These are phyloP conservation scores for Branchipolynoe longqiensis DNA, from an alignment of 2,888 invertebrate genomes.

Conservation along the genomic window DNA sequence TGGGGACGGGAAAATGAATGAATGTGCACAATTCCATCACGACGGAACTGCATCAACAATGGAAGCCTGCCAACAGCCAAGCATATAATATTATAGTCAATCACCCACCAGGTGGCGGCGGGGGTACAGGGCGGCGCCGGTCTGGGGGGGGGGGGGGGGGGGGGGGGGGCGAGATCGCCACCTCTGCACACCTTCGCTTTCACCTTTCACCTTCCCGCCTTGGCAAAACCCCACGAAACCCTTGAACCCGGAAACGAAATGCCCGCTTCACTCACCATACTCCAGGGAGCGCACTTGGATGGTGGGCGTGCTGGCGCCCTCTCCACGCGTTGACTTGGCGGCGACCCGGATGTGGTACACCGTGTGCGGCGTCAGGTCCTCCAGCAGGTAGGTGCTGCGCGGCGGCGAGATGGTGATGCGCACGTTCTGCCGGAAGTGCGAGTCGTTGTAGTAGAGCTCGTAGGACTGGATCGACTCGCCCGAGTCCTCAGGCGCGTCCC, in stretches of 20 bases:
- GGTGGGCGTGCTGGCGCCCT: conserved; percentile 96
- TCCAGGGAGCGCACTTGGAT: conserved; percentile 97
- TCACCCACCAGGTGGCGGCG: not conserved
- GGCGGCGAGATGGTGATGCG: conserved; percentile 76
- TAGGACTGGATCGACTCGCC: conserved; percentile 96
- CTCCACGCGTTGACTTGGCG: conserved; percentile 93
- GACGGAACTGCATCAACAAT: too few relatives aligned
- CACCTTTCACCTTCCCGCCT: not conserved
- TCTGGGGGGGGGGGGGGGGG: not conserved
- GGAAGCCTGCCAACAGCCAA: too few relatives aligned
- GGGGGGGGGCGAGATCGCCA: not conserved
- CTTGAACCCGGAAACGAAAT: not conserved
- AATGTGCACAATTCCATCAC: too few relatives aligned
- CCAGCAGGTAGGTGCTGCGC: conserved; percentile 87
- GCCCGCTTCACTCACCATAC: conserved; percentile 90
- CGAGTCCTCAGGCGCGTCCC: conserved; percentile 91
- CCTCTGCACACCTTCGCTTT: not conserved
- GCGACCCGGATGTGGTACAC: conserved; percentile 98
- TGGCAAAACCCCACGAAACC: too few relatives aligned
- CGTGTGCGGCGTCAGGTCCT: conserved; percentile 96
- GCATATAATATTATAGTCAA: too few relatives aligned
- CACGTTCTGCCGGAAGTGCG: conserved; percentile 75
- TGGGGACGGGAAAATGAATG: too few relatives aligned
- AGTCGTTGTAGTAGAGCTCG: conserved; percentile 95
- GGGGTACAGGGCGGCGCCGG: not conserved